A percentile compares a stretch with the other conserved stretches of the same genome.
Evolutionary conservation across 2,113 vertebrate genomes (phyloP).

Genomic region (Cnemophilus loriae): DNA sequence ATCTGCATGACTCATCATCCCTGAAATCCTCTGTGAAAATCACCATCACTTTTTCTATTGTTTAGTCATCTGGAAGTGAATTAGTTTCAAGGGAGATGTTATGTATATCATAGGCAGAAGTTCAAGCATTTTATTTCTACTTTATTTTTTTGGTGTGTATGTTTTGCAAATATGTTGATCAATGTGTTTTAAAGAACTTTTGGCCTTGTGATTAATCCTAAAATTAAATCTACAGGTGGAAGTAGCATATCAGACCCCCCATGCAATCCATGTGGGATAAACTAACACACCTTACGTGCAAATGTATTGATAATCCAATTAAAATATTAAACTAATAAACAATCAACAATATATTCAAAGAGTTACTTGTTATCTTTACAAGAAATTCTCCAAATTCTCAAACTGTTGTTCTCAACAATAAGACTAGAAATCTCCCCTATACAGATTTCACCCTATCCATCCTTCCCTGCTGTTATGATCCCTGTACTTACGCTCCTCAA

Average conservation of each 20-base stretch:
- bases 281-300: not conserved
- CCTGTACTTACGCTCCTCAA: fast-evolving
- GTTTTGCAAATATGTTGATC: not conserved
- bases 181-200: not conserved
- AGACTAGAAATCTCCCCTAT: not conserved
- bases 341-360: not conserved
- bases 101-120: not conserved
- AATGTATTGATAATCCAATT: not conserved
- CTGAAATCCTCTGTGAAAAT: not conserved
- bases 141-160: too few relatives aligned
- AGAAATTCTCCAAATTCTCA: not conserved
- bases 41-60: not conserved
- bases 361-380: not conserved
- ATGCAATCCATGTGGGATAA: not conserved
- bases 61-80: not conserved
- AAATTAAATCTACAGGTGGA: not conserved
- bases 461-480: not conserved
- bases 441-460: not conserved
- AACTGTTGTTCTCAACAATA: not conserved
- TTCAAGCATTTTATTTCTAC: not conserved
- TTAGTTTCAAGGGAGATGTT: not conserved
- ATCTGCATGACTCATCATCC: not conserved
- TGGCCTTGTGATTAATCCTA: not conserved
- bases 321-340: not conserved
- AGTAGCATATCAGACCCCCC: not conserved